phyloP scores from a whole-genome alignment of 2,113 vertebrate species.

The Beaufortia kweichowensis region DNA sequence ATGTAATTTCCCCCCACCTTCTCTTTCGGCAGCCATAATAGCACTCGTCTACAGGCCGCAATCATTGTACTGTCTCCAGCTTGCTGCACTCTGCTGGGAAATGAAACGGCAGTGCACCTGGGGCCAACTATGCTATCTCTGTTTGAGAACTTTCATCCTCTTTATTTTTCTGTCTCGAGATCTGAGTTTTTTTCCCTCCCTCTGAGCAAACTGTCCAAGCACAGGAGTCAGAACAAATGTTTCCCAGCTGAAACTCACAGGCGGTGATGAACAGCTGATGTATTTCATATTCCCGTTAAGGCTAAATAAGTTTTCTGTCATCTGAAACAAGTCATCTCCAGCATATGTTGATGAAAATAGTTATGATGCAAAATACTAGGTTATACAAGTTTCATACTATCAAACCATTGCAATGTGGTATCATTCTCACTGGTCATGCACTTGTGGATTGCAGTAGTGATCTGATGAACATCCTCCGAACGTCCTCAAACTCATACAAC shows the following conservation, averaged over 20 bases:
- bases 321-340: neutral
- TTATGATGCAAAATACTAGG: neutral
- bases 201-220: slow-evolving; percentile 2
- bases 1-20: slow-evolving; percentile 41
- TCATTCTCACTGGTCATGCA: neutral
- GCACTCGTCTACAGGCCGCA: slow-evolving; percentile 46
- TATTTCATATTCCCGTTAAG: slow-evolving; percentile 3
- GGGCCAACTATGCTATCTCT: slow-evolving; percentile 14
- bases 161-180: slow-evolving; percentile 28
- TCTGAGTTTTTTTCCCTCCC: slow-evolving; percentile 16
- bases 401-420: slow-evolving; percentile 15
- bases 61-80: slow-evolving; percentile 43
- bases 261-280: slow-evolving; percentile 30
- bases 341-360: neutral
- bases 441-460: neutral
- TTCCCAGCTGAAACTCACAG: slow-evolving; percentile 27
- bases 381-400: neutral
- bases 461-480: no score
- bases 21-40: slow-evolving; percentile 48
- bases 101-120: slow-evolving; percentile 47
- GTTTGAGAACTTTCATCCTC: slow-evolving; percentile 2
- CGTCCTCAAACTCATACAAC: no score
- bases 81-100: slow-evolving; percentile 33
- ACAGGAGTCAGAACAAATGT: slow-evolving; percentile 36
- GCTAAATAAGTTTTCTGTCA: neutral